Evolutionary conservation across 2,113 vertebrate species (phyloP).

Genomic region (Oreotrochilus melanogaster): DNA sequence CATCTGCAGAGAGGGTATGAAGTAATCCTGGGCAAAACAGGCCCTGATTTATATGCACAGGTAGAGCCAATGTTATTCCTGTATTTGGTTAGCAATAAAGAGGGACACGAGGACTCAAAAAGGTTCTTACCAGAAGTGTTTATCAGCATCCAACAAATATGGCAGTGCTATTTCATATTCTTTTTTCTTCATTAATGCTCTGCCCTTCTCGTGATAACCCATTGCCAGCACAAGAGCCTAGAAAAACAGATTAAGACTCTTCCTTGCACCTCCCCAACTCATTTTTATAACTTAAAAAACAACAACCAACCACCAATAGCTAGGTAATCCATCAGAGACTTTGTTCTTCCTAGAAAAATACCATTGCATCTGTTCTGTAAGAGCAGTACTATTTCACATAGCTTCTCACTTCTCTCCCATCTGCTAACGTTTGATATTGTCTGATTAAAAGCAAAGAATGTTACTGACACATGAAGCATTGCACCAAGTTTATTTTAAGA

Average conservation of each 20-base stretch:
- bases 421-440: background rate
- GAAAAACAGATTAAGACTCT: conserved; percentile 3
- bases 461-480: background rate
- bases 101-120: background rate
- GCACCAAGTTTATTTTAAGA: background rate
- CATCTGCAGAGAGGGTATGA: background rate
- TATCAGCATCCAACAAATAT: conserved; percentile 91
- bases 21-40: background rate
- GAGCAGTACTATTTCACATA: background rate
- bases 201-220: conserved; percentile 95
- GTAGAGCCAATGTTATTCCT: background rate
- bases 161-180: conserved; percentile 88
- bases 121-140: conserved; percentile 87
- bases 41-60: background rate
- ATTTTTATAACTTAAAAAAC: background rate
- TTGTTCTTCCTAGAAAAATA: background rate
- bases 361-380: background rate
- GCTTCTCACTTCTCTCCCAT: background rate
- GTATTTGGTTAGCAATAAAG: background rate
- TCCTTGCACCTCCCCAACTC: background rate
- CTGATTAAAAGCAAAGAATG: background rate
- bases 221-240: conserved; percentile 95
- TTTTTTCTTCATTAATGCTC: conserved; percentile 93
- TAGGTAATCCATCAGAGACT: background rate
- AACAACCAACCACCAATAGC: background rate